These are phyloP conservation scores for Papilio glaucus DNA, from an alignment of 1,140 invertebrate genomes.

Conservation along the genomic window DNA sequence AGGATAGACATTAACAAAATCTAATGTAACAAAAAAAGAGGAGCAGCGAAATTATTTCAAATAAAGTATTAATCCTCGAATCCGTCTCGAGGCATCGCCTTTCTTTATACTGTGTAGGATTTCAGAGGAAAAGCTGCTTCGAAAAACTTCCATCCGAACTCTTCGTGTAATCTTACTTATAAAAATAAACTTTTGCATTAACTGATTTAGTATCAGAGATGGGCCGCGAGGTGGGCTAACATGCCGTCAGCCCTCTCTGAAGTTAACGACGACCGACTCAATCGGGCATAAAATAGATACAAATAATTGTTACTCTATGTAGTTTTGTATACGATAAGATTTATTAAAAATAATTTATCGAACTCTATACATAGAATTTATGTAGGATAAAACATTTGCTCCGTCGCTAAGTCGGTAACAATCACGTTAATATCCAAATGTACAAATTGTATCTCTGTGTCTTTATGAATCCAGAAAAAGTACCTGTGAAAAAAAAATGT, in stretches of 20 bases:
- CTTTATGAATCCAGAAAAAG: background rate
- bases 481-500: background rate
- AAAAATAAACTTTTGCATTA: slow-evolving; percentile 85
- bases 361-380: background rate
- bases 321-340: slow-evolving; percentile 55
- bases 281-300: slow-evolving; percentile 78
- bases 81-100: slow-evolving; percentile 60
- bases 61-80: slow-evolving; percentile 78
- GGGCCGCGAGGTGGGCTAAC: slow-evolving; percentile 69
- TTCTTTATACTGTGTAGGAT: slow-evolving; percentile 73
- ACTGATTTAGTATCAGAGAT: slow-evolving; percentile 80
- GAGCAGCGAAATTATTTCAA: slow-evolving; percentile 71
- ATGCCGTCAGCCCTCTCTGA: slow-evolving; percentile 56
- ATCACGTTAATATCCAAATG: too few relatives aligned
- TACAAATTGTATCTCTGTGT: background rate
- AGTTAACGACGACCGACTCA: slow-evolving; percentile 71
- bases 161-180: slow-evolving; percentile 84
- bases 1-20: slow-evolving; percentile 1
- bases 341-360: background rate
- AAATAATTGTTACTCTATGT: slow-evolving; percentile 79
- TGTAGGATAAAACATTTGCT: background rate
- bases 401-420: too few relatives aligned
- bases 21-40: slow-evolving; percentile 32
- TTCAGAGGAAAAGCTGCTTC: slow-evolving; percentile 76
- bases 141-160: slow-evolving; percentile 75